Base-by-base conservation (phyloP, 2,797 vertebrate species). In the Nyctalus aviator region DNA sequence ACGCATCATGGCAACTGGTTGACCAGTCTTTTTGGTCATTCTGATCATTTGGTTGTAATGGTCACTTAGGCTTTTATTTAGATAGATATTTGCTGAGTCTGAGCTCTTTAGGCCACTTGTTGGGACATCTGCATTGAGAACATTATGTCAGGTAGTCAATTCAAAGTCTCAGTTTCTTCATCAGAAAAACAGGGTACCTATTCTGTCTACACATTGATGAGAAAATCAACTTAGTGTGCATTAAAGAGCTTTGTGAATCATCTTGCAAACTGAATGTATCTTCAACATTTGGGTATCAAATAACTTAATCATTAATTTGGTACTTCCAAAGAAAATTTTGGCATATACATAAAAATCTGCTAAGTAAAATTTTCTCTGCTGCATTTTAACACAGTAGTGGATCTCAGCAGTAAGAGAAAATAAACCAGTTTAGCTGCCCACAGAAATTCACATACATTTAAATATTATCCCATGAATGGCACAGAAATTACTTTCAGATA, bases 251-350 rank as follows among this genome's bases (percentile, higher is more conserved):
- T 50, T 93, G 37, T 78, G 32, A 84, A 69, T 32, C 37, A 57
- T 30, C 17, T 71, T 90, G 90, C 8, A 68, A 76, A 76, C 9
- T 71, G 66, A 93, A 84, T 57, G 6, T 79, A 91, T 32, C 13
- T 62, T 37, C 73, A 46, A 76, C 37, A 66, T 72, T 87, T 94
- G 15, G 32, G 46, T 92, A 82, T 69, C 35, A 93, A 94, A 20
- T 8, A 91, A 88, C 59, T 72, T 48, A 71, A 76, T 82, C 75
- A 37, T 66, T 77, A 78, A 46, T 53, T 83, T 92, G 78, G 0
- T 68, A 15, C 57, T 82, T 10, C 15, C 62, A 83, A 76, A 53
- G 25, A 75, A 91, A 71, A n/a, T 77, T 0, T 71, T 75, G 41
- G 41, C 1, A 32, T 90, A 72, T 73, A 76, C 10, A 71, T 83